Evolutionary conservation across 2,888 invertebrate species (phyloP).

Genomic region (Lymantria monacha): DNA sequence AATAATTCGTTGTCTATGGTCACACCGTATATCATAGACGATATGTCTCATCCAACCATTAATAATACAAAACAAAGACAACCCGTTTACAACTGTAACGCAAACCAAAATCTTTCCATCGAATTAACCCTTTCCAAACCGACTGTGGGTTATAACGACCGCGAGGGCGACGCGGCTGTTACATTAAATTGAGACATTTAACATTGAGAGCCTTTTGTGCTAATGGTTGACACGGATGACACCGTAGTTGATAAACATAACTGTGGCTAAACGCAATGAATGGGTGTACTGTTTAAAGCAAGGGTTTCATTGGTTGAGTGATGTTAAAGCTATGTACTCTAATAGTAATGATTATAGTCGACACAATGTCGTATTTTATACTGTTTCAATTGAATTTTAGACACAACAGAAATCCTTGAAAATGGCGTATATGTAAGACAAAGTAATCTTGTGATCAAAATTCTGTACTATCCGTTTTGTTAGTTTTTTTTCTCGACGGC

Average conservation of each 20-base stretch:
- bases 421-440: too few relatives aligned
- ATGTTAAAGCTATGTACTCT: background rate
- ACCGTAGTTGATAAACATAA: constrained; percentile 42
- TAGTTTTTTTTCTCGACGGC: too few relatives aligned
- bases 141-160: constrained; percentile 55
- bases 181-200: constrained; percentile 71
- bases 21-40: constrained; percentile 23
- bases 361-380: background rate
- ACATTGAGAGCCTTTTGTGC: constrained; percentile 56
- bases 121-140: constrained; percentile 72
- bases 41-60: constrained; percentile 37
- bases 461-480: too few relatives aligned
- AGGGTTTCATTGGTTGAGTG: constrained; percentile 1
- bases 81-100: constrained; percentile 49
- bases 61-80: constrained; percentile 43
- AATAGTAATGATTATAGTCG: background rate
- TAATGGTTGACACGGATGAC: constrained; percentile 53
- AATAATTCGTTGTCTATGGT: constrained; percentile 6
- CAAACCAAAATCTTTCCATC: constrained; percentile 64
- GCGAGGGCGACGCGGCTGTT: constrained; percentile 57
- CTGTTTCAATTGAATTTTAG: background rate
- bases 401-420: too few relatives aligned
- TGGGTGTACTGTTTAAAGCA: constrained; percentile 7
- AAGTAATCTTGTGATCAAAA: too few relatives aligned
- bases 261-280: constrained; percentile 31